These are phyloP conservation scores for Rhynchomys soricoides DNA, from an alignment of 2,113 vertebrate species.

Conservation along the genomic window DNA sequence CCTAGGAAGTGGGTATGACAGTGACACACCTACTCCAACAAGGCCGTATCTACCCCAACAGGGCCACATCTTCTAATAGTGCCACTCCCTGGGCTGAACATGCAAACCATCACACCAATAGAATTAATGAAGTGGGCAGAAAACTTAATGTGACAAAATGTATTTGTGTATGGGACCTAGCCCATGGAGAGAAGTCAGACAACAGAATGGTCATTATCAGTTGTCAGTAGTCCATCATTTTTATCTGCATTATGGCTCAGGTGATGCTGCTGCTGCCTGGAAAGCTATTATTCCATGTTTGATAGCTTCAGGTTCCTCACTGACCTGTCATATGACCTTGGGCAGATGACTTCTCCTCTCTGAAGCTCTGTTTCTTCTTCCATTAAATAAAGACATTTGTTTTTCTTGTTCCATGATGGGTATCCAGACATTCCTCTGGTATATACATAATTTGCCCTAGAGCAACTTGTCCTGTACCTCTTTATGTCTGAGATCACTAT, in stretches of 20 bases:
- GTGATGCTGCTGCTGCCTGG: neutral
- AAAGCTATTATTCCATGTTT: neutral
- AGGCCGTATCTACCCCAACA: too few species aligned
- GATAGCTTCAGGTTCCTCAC: neutral
- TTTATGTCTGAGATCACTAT: neutral
- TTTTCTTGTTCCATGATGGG: neutral
- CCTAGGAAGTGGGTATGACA: too few species aligned
- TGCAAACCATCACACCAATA: too few species aligned
- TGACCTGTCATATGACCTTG: fast-evolving
- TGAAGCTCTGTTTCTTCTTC: neutral
- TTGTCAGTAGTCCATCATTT: neutral
- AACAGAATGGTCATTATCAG: fast-evolving
- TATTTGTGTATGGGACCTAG: neutral
- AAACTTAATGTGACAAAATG: neutral
- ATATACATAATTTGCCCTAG: slow-evolving; percentile 38
- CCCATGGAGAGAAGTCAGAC: neutral
- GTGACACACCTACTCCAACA: too few species aligned
- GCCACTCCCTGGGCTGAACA: too few species aligned
- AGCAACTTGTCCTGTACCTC: neutral
- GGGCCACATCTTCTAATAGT: too few species aligned
- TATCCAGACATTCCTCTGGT: neutral
- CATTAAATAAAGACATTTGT: neutral
- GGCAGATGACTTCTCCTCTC: neutral
- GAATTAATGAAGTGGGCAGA: neutral
- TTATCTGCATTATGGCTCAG: neutral